Conservation (phyloP, 2,888 invertebrate species). For the Andrena chrysosceles region DNA sequence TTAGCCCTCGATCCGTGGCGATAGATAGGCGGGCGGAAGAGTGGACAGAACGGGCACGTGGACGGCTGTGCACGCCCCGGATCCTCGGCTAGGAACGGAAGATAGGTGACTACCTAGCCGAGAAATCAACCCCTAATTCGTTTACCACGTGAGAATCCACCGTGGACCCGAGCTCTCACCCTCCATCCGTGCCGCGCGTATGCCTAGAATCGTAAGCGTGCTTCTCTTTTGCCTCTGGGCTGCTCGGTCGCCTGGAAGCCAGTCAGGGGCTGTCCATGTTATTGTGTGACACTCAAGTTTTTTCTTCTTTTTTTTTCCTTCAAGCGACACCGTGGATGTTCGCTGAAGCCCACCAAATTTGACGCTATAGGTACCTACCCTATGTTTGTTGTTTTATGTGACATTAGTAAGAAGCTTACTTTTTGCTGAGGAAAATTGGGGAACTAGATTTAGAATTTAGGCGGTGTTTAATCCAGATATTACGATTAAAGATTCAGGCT, state of each 20-base stretch:
- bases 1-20: conserved; percentile 56
- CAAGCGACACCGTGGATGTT: background rate
- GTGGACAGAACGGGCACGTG: conserved; percentile 47
- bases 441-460: too few species aligned
- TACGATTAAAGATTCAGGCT: too few species aligned
- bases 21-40: conserved; percentile 57
- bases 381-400: too few species aligned
- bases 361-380: too few species aligned
- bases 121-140: conserved; percentile 79
- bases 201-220: conserved; percentile 72
- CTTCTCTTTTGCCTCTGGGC: conserved; percentile 51
- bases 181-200: conserved; percentile 48
- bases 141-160: conserved; percentile 74
- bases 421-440: too few species aligned
- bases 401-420: too few species aligned
- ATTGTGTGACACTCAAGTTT: background rate
- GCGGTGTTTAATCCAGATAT: too few species aligned
- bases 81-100: conserved; percentile 42
- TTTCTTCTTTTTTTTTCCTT: background rate
- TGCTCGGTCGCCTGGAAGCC: background rate
- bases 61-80: conserved; percentile 51
- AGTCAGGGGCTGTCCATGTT: background rate
- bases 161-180: conserved; percentile 45
- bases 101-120: conserved; percentile 67
- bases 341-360: too few species aligned